Conservation (phyloP, 2,888 invertebrate species). For the Ennomos fuscantarius region DNA sequence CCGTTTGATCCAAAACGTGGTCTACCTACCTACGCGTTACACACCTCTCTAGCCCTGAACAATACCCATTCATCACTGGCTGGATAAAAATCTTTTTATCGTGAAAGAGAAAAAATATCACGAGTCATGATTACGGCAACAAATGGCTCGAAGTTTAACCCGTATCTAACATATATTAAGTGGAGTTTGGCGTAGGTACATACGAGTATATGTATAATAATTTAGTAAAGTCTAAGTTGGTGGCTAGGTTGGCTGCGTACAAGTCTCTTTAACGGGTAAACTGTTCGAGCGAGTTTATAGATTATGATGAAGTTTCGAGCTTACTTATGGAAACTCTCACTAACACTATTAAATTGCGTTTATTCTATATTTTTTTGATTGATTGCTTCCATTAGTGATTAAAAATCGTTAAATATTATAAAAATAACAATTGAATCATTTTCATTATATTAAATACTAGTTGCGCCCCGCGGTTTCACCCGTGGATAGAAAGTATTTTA, state of each 20-base stretch:
- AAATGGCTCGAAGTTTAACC: constrained; percentile 35
- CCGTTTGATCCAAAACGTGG: constrained; percentile 43
- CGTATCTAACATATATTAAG: constrained; percentile 9
- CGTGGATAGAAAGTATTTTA: no score
- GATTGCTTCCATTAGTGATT: no score
- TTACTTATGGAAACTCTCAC: constrained; percentile 26
- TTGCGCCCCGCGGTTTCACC: no score
- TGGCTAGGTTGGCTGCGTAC: neutral
- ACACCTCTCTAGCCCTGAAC: constrained; percentile 52
- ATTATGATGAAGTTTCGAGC: constrained; percentile 37
- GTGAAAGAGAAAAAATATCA: constrained; percentile 52
- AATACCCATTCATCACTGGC: constrained; percentile 58
- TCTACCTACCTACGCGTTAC: constrained; percentile 46
- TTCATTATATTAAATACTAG: no score
- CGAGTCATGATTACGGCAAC: constrained; percentile 48
- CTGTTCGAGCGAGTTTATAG: constrained; percentile 25
- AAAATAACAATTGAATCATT: no score
- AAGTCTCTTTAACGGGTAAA: constrained; percentile 27
- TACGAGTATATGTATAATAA: constrained; percentile 14
- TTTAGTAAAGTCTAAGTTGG: constrained; percentile 14
- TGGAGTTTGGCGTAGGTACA: constrained; percentile 11
- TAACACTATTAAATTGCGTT: constrained; percentile 13
- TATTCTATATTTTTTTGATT: no score
- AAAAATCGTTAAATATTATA: no score
- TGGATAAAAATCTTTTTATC: constrained; percentile 53